These are phyloP conservation scores for Phenganax subtilis DNA, from an alignment of 92 coral and sea anemone species.

Conservation along the genomic window DNA sequence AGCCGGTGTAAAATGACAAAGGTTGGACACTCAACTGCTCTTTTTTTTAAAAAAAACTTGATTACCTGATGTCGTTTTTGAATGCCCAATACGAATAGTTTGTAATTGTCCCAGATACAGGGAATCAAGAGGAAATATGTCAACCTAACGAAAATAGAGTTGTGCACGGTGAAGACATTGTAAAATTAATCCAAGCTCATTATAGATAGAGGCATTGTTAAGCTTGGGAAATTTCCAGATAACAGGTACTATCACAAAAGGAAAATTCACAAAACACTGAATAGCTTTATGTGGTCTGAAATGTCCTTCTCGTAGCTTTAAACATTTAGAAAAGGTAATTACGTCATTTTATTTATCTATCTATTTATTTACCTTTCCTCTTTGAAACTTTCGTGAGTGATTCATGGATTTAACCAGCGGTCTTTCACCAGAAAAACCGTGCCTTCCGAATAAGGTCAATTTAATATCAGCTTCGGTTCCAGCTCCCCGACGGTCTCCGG, in stretches of 20 bases:
- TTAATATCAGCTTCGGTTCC: conserved; percentile 82
- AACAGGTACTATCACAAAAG: neutral
- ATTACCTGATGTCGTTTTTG: conserved; percentile 77
- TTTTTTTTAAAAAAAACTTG: neutral
- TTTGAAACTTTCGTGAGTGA: conserved; percentile 82
- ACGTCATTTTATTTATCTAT: no score
- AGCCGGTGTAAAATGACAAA: neutral
- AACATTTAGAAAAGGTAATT: neutral
- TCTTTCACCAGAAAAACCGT: conserved; percentile 87
- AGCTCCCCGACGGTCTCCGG: conserved; percentile 96
- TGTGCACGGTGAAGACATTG: neutral
- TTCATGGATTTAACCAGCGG: conserved; percentile 82
- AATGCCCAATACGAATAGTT: conserved; percentile 85
- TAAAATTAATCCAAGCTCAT: no score
- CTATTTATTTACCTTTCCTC: conserved; percentile 68
- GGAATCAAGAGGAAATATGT: conserved; percentile 81
- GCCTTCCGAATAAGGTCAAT: conserved; percentile 83
- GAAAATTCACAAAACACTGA: neutral
- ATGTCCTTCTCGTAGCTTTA: no score
- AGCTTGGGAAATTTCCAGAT: no score
- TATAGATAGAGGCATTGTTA: no score
- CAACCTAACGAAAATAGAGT: conserved; percentile 59
- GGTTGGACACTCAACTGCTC: neutral
- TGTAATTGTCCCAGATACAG: conserved; percentile 82
- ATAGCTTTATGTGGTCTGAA: no score